phyloP scores from a whole-genome alignment of 2,888 invertebrate genomes.

The Drosophila mimica region DNA sequence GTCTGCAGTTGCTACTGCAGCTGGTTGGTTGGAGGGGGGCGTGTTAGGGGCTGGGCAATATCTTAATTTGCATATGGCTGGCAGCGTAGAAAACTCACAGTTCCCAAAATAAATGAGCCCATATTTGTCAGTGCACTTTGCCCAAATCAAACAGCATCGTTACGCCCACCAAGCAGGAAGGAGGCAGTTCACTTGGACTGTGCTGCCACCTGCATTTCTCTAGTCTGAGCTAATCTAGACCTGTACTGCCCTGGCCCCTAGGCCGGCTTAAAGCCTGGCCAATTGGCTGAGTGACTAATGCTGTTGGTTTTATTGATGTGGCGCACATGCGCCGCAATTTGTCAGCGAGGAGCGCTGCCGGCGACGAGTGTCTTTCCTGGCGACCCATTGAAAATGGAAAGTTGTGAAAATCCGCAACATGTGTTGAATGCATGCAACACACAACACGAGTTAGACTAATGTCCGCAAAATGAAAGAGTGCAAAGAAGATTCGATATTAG shows the following conservation, averaged over 20 bases:
- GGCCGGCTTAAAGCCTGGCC: constrained; percentile 35
- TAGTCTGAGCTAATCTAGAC: constrained; percentile 16
- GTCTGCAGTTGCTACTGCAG: constrained; percentile 29
- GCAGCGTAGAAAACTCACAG: constrained; percentile 53
- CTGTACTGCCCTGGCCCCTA: constrained; percentile 19
- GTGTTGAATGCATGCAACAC: background rate
- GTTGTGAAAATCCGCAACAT: constrained; percentile 49
- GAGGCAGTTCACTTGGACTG: constrained; percentile 31
- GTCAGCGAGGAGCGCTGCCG: constrained; percentile 45
- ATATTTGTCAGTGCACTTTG: constrained; percentile 79
- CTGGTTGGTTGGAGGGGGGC: background rate
- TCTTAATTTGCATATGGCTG: constrained; percentile 75
- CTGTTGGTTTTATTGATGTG: constrained; percentile 75
- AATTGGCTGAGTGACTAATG: constrained; percentile 75
- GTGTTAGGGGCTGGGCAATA: constrained; percentile 32
- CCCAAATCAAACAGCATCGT: constrained; percentile 68
- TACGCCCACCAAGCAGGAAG: constrained; percentile 65
- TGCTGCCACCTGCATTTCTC: constrained; percentile 64
- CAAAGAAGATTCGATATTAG: background rate
- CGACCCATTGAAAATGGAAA: constrained; percentile 76
- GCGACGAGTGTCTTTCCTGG: constrained; percentile 13
- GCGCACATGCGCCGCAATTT: constrained; percentile 70
- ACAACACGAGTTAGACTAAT: background rate
- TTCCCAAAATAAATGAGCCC: constrained; percentile 69
- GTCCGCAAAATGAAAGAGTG: background rate